Percentiles rank a stretch among this genome's conserved stretches.
phyloP scores from a whole-genome alignment of 2,888 invertebrate species.

The Cordilura impudica region DNA sequence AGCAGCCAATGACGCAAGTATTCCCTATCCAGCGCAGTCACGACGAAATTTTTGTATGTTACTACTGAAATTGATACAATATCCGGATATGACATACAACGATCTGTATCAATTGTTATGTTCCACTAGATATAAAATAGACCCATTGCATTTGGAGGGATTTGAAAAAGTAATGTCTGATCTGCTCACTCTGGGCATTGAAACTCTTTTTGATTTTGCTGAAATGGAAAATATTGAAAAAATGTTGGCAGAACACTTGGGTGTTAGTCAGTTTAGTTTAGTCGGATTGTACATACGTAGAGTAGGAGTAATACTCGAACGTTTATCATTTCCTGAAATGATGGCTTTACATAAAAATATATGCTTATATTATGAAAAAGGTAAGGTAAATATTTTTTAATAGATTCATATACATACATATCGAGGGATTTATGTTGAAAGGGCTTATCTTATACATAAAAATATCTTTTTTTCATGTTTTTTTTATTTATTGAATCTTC shows the following conservation, averaged over 20 bases:
- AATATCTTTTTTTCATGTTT: no score
- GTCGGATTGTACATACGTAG: conserved; percentile 89
- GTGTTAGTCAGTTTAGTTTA: conserved; percentile 76
- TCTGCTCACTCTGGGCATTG: conserved; percentile 79
- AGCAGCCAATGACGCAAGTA: conserved; percentile 69
- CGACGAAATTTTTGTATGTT: conserved; percentile 89
- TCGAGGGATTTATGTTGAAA: no score
- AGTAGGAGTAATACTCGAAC: conserved; percentile 89
- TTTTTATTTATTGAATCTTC: no score
- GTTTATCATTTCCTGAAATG: conserved; percentile 90
- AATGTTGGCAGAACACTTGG: conserved; percentile 79
- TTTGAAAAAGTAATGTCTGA: conserved; percentile 81
- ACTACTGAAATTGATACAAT: conserved; percentile 87
- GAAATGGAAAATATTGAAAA: conserved; percentile 82
- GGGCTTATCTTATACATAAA: no score
- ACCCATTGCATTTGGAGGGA: conserved; percentile 76
- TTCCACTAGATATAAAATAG: conserved; percentile 72
- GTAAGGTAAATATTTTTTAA: no score
- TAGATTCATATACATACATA: no score
- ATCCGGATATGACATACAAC: conserved; percentile 87
- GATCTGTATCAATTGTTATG: conserved; percentile 83
- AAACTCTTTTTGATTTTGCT: conserved; percentile 83
- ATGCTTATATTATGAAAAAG: conserved; percentile 83
- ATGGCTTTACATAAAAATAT: conserved; percentile 86
- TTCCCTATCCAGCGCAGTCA: conserved; percentile 79